Conservation (phyloP, 2,113 vertebrate genomes). For the Cyphomyrus discorhynchus region DNA sequence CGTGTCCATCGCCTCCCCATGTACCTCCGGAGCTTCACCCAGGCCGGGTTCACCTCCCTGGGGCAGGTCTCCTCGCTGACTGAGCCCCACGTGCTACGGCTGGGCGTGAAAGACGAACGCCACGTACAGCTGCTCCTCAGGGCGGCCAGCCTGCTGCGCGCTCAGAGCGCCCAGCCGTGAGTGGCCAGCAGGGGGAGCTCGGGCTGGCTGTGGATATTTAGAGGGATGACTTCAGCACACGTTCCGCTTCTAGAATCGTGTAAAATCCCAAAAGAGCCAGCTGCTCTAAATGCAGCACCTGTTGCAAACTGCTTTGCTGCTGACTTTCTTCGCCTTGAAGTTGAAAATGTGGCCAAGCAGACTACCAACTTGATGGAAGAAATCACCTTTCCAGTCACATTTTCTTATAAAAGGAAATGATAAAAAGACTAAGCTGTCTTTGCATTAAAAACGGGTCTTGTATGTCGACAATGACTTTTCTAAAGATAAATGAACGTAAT, state of each 20-base stretch:
- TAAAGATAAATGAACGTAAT: background rate
- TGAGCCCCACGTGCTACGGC: slow-evolving; percentile 63
- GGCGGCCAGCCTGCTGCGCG: slow-evolving; percentile 65
- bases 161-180: background rate
- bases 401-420: background rate
- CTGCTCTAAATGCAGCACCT: background rate
- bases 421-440: background rate
- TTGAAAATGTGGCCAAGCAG: background rate
- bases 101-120: slow-evolving; percentile 70
- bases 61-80: slow-evolving; percentile 73
- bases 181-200: background rate
- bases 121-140: slow-evolving; percentile 67
- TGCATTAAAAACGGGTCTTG: slow-evolving; percentile 1
- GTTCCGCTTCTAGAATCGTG: background rate
- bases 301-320: background rate
- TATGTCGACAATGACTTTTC: background rate
- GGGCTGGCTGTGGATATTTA: background rate
- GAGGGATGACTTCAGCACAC: background rate
- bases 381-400: background rate
- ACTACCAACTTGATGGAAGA: background rate
- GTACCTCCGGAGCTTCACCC: slow-evolving; percentile 56
- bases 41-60: slow-evolving; percentile 63
- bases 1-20: slow-evolving; percentile 66
- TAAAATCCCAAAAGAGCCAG: background rate
- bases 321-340: background rate